Evolutionary conservation across 1,140 invertebrate species (phyloP).

Genomic region (Trypoxylus dichotomus): DNA sequence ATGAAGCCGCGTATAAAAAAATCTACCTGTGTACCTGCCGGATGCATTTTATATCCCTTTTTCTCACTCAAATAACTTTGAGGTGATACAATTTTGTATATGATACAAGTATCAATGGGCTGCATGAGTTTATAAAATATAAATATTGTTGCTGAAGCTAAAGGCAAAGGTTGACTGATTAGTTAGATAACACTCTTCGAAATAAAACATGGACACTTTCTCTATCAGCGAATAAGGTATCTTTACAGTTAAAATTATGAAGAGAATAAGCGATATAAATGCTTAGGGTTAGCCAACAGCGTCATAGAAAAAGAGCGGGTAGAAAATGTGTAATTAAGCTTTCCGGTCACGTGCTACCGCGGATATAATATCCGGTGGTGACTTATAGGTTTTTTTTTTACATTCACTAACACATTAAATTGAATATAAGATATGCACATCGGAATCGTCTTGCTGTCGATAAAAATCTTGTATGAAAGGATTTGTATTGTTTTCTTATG

Average conservation of each 20-base stretch:
- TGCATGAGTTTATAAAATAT: background rate
- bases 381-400: slow-evolving; percentile 23
- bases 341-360: background rate
- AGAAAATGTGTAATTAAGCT: background rate
- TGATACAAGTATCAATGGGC: background rate
- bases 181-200: background rate
- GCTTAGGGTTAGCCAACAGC: background rate
- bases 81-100: background rate
- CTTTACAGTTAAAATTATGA: background rate
- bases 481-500: background rate
- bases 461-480: background rate
- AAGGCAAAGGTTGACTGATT: background rate
- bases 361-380: slow-evolving; percentile 23
- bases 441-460: background rate
- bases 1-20: background rate
- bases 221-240: background rate
- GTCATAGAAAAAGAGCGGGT: background rate
- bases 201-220: background rate
- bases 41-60: background rate
- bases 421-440: slow-evolving; percentile 9
- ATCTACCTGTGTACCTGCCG: slow-evolving; percentile 1
- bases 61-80: background rate
- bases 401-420: slow-evolving; percentile 12
- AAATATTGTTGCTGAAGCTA: background rate
- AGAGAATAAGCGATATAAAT: background rate